Evolutionary conservation across 2,113 vertebrate species (phyloP), one percentile per base, ranked within the genome.

Genomic region (Gadus macrocephalus): DNA sequence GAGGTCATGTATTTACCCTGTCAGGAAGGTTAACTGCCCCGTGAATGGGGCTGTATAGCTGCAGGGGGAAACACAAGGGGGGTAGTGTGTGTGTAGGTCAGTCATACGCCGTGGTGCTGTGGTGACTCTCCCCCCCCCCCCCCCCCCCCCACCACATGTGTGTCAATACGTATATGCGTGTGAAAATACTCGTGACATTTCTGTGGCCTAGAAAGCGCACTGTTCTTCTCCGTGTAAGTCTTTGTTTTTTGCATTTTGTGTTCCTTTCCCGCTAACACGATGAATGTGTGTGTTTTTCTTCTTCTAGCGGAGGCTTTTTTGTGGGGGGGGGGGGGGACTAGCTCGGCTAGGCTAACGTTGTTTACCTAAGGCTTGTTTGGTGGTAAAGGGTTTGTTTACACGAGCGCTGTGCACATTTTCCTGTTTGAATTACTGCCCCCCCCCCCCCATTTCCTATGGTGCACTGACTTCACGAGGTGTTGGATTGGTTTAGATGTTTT

Each of bases 1-100:
- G 86, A 87, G 83, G 76, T 89, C 86, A 89, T 90, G 77, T 87
- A 84, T 89, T 89, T 86, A 81, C 86, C 87, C 83, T 76, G 85
- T 81, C 74, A 81, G 77, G 67, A 42, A 85, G 84, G 80, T 88
- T 86, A 87, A 86, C 82, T 20, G 22, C 80, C 77, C 72, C 66
- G 61, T 72, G 81, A 80, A 78, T 86, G 6, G 77, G 3, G 70
- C 28, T 27, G 5, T 14, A 19, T 8, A 11, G 11, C 22, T 71
- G 73, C 19, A 4, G 49, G 72, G 49, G 49, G 72, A 70, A 19
- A 61, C 60, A 77, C 75, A 78, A 77, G 66, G 62, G 62, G 78
- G 76, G 65, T 66, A 69, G 71, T 61, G 58, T 61, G 71, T 61
- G 58, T 61, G 42, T 55, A 25, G 5, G 69, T 63, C 22, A 53